Conservation (phyloP, 2,888 invertebrate species). For the Apoderus coryli region DNA sequence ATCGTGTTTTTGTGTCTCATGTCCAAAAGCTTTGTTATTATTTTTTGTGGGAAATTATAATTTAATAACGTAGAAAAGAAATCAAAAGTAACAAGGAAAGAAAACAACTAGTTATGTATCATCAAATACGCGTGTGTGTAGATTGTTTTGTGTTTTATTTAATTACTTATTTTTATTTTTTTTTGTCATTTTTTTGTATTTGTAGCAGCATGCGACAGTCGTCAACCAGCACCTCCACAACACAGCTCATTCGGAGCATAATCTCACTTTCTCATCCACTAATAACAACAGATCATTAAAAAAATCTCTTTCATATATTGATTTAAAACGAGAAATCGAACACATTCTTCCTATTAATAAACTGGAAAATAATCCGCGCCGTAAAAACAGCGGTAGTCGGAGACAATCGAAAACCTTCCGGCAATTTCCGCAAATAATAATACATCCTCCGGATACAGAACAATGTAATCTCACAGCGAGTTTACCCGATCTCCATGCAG, state of each 20-base stretch:
- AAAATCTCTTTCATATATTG: conserved; percentile 28
- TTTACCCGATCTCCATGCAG: conserved; percentile 27
- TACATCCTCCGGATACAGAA: conserved; percentile 25
- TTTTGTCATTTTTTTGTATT: conserved; percentile 13
- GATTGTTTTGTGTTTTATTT: too few species aligned
- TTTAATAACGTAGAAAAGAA: too few species aligned
- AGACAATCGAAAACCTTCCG: conserved; percentile 27
- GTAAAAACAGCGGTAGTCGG: conserved; percentile 16
- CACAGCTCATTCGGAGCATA: conserved; percentile 17
- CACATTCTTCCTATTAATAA: conserved; percentile 26
- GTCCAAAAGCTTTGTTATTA: too few species aligned
- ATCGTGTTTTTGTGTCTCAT: too few species aligned
- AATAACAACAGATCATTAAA: conserved; percentile 16
- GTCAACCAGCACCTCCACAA: conserved; percentile 27
- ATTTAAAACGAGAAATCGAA: conserved; percentile 29
- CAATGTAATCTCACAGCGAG: conserved; percentile 26
- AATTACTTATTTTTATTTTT: conserved; percentile 9
- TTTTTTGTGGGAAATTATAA: too few species aligned
- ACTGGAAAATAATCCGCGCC: conserved; percentile 18
- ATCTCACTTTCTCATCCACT: conserved; percentile 8
- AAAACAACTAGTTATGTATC: too few species aligned
- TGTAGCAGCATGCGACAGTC: conserved; percentile 29
- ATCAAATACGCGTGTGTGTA: too few species aligned
- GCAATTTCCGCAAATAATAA: conserved; percentile 26
- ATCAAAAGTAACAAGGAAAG: too few species aligned